Base-by-base conservation (phyloP, 2,113 vertebrate genomes). In the Heliornis fulica region DNA sequence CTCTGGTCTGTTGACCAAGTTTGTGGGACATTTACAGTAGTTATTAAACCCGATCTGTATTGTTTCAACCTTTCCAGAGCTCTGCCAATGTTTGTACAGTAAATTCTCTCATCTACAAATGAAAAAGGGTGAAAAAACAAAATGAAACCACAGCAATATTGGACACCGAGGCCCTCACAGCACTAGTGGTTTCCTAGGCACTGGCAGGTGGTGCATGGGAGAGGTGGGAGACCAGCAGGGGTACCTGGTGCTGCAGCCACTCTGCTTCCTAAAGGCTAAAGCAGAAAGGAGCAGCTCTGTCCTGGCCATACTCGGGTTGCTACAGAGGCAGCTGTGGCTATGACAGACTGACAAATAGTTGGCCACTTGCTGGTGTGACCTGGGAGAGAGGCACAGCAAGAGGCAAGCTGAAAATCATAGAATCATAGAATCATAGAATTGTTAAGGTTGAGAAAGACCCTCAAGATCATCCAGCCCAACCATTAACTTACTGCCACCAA, bases 31-130 rank as follows among this genome's bases (percentile, higher is more conserved):
- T 96, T 95, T 97, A 94, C 96, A 89, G 93, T 92, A 94, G 83
- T 95, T 96, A 96, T 96, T 96, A 97, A 95, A 96, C 88, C 84
- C 16, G 19, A 93, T 75, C 92, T 96, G 83, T 94, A 94, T 96
- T 90, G 80, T 96, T 96, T 96, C 94, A 96, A 96, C 92, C 96
- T 97, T 96, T 96, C 69, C 69, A 78, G 77, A 84, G 85, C 65
- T 78, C 92, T 57, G 80, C 53, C 57, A 92, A 32, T 93, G 93
- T 95, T 96, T 96, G 61, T 87, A 75, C 69, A 79, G 76, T 61
- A 89, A 93, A 90, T 36, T 43, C 66, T 79, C 53, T 91, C 96
- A 81, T 76, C 92, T 90, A 46, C 22, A 5, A 75, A 84, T 75
- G 85, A 74, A 86, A 80, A 72, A 0, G 31, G 17, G 26, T 1